Base-by-base conservation (phyloP, 23 tunicate species). In the Diplosoma virens region DNA sequence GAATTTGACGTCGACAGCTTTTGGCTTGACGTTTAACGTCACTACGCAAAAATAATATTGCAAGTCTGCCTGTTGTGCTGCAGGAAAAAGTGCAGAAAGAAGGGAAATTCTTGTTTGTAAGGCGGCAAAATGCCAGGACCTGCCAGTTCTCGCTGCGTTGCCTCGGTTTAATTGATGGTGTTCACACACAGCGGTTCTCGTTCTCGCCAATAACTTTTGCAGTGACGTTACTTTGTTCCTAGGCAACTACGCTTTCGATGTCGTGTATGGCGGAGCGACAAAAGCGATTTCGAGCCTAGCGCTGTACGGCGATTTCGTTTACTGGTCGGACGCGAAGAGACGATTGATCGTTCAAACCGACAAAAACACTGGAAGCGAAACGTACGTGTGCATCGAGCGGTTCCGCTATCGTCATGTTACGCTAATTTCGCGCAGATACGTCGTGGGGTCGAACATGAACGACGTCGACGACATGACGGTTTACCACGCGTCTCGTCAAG, bases 401-500 rank as follows among this genome's bases (percentile, higher is more conserved):
- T 41, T 41, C 11, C 50, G 50, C 50, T 41, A 7, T 41, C 14
- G 14, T 41, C 14, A 7, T 9, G 22, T 55, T 24, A 18, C 23
- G 5, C 25, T n/a, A 55, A 17, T 55, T 4, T 4, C 5, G 17
- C n/a, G 18, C 30, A 67, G 74, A 35, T 23, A 67, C 48, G 78
- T 84, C 25, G 58, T 84, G 0, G 92, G 53, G 58, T 47, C 59
- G 17, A 41, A 9, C 50, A 1, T 72, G 54, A 67, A 64, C 18
- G 72, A 68, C 72, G 18, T 84, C 34, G 90, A 79, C 23, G 97
- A 90, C 78, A 85, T 92, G 83, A 22, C 85, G 70, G 87, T 92
- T 21, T 92, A 67, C 59, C 97, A 92, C 69, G 83, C 92, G 14
- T 85, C 97, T 2, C 84, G 97, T 23, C 97, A 92, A 73, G 71